A percentile compares a stretch with the other conserved stretches of the same genome.
phyloP scores from a whole-genome alignment of 2,113 vertebrate genomes.

The Myrmophylax atrothorax region DNA sequence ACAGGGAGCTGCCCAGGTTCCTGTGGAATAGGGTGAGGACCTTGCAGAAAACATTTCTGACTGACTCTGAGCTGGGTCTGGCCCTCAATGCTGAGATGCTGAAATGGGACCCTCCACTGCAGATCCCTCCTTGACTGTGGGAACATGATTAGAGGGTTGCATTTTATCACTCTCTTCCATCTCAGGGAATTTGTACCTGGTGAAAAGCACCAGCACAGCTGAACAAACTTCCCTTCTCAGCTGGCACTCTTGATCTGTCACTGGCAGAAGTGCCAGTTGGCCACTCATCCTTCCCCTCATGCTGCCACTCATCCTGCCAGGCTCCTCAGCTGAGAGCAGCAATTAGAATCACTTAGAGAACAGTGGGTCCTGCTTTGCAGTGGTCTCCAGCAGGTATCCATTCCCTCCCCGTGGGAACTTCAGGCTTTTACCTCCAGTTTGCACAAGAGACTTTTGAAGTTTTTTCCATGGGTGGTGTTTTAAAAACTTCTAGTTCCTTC shows the following conservation, averaged over 20 bases:
- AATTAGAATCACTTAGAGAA: neutral
- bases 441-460: neutral
- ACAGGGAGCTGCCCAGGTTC: neutral
- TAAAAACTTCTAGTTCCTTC: neutral
- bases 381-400: neutral
- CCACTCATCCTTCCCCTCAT: neutral
- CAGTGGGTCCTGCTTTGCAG: neutral
- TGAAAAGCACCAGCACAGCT: neutral
- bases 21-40: neutral
- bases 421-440: neutral
- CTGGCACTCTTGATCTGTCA: accelerated
- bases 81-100: neutral
- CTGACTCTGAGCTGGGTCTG: neutral
- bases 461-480: neutral
- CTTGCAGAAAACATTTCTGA: neutral
- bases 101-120: neutral
- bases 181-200: neutral
- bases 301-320: neutral
- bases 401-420: neutral
- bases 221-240: neutral
- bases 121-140: neutral
- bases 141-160: accelerated
- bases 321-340: neutral
- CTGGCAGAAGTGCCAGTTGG: neutral
- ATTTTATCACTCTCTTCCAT: neutral